Percentiles rank a stretch among this genome's conserved stretches.
Evolutionary conservation across 1,140 invertebrate species (phyloP).

Genomic region (Anastrepha obliqua): DNA sequence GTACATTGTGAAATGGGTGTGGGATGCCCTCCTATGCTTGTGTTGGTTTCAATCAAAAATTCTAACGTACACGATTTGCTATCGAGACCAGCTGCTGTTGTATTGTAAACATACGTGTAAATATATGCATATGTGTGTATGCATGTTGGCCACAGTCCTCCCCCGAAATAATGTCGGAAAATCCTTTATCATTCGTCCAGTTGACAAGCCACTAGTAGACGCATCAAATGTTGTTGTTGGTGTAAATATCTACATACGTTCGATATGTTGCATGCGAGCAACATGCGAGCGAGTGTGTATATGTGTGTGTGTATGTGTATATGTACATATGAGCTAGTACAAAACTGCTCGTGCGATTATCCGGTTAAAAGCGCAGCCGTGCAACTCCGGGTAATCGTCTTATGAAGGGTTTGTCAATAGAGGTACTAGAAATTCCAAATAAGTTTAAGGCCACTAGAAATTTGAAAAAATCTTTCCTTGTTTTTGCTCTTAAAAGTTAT

Average conservation of each 20-base stretch:
- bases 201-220: neutral
- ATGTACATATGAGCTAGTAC: neutral
- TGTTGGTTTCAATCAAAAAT: conserved; percentile 12
- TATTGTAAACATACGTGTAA: neutral
- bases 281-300: no score
- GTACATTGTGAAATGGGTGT: neutral
- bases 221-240: neutral
- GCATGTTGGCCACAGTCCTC: conserved; percentile 10
- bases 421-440: no score
- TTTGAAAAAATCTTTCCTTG: no score
- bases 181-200: conserved; percentile 10
- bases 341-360: neutral
- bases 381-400: neutral
- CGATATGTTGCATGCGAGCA: neutral
- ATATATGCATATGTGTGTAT: neutral
- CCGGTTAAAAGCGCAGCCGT: neutral
- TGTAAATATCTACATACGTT: neutral
- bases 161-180: conserved; percentile 15
- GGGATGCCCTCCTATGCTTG: neutral
- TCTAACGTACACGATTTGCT: neutral
- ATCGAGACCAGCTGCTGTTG: neutral
- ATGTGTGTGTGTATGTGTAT: neutral
- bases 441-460: no score
- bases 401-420: neutral
- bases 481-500: no score